These are phyloP conservation scores for Sarcophaga caerulescens DNA, from an alignment of 2,888 invertebrate species.

Conservation along the genomic window DNA sequence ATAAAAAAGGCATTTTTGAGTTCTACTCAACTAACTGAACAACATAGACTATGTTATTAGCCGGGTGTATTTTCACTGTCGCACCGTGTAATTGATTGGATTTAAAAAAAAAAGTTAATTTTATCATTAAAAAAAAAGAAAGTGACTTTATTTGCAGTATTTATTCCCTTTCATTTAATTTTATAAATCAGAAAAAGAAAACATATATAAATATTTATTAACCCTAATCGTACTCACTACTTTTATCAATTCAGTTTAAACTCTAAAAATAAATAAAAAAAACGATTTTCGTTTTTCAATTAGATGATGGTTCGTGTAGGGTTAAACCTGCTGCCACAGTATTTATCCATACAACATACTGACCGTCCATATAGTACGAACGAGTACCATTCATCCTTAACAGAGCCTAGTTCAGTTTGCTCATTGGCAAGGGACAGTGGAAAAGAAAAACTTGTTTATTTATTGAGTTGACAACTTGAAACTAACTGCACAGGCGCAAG, in stretches of 20 bases:
- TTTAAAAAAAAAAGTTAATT: too few relatives aligned
- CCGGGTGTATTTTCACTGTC: too few relatives aligned
- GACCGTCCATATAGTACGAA: not conserved
- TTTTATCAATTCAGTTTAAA: too few relatives aligned
- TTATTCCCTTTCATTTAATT: not conserved
- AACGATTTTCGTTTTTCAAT: too few relatives aligned
- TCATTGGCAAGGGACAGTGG: not conserved
- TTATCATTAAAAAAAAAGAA: not conserved
- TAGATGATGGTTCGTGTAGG: not conserved
- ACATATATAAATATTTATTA: not conserved
- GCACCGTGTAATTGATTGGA: too few relatives aligned
- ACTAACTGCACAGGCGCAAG: conserved; percentile 67
- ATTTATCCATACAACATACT: not conserved
- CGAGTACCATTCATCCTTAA: not conserved
- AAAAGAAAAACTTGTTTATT: conserved; percentile 53
- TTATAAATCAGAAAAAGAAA: too few relatives aligned
- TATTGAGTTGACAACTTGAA: conserved; percentile 53
- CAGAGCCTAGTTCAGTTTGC: not conserved
- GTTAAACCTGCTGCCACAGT: not conserved
- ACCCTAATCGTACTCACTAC: not conserved
- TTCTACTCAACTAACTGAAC: too few relatives aligned
- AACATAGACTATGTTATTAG: too few relatives aligned
- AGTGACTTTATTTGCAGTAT: not conserved
- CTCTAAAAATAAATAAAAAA: too few relatives aligned
- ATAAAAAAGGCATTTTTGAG: too few relatives aligned